Evolutionary conservation across 2,113 vertebrate species (phyloP).

Genomic region (Cricetomys ansorgei): DNA sequence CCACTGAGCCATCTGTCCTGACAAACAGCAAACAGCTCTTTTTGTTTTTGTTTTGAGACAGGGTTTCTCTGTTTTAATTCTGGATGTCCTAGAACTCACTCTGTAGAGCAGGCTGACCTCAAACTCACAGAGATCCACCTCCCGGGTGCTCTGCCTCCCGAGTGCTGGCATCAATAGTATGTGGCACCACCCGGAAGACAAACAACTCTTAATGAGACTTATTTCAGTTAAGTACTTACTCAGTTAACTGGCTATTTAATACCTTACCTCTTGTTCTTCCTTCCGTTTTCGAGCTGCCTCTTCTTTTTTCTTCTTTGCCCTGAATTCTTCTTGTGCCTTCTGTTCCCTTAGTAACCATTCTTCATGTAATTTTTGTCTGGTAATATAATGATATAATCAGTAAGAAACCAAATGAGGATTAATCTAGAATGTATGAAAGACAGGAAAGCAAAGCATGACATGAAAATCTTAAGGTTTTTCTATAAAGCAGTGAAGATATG

Average conservation of each 20-base stretch:
- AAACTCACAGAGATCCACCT: too few relatives aligned
- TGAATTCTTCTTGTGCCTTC: conserved; percentile 95
- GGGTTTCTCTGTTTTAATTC: too few relatives aligned
- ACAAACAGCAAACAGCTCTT: too few relatives aligned
- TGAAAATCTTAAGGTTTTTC: neutral
- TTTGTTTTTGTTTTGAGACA: too few relatives aligned
- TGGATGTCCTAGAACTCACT: too few relatives aligned
- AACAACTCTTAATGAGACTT: neutral
- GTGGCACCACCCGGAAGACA: too few relatives aligned
- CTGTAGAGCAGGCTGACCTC: too few relatives aligned
- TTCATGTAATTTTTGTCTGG: conserved; percentile 91
- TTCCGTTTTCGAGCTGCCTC: conserved; percentile 91
- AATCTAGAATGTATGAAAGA: neutral
- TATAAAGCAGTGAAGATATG: neutral
- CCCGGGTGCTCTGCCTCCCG: too few relatives aligned
- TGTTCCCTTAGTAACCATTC: conserved; percentile 95
- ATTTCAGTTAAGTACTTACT: conserved; percentile 4
- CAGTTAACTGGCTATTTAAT: neutral
- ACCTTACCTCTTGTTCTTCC: conserved; percentile 95
- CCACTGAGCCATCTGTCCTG: too few relatives aligned
- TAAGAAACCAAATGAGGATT: conserved; percentile 50
- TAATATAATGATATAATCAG: conserved; percentile 70
- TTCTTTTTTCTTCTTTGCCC: conserved; percentile 90
- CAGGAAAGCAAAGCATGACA: conserved; percentile 25
- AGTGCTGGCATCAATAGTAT: too few relatives aligned